Base-by-base conservation (phyloP, 2,113 vertebrate species). In the Phocoena sinus region DNA sequence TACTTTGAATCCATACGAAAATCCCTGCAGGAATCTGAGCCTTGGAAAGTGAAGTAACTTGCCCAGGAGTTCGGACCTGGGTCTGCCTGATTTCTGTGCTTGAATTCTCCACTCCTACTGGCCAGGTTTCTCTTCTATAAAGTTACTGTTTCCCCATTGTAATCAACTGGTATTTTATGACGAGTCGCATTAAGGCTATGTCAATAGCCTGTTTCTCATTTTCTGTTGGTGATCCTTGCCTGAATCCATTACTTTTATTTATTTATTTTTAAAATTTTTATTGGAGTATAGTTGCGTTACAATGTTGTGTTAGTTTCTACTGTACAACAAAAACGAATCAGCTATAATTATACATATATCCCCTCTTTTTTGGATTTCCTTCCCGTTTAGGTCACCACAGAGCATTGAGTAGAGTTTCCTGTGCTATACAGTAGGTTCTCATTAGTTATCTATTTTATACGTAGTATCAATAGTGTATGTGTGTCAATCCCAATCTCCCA, bases 141-240 rank as follows among this genome's bases (percentile, higher is more conserved):
- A 41, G 60, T 74, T 33, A 23, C 60, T n/a, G 2, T 21, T 28
- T 53, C 26, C 74, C 70, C 1, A 2, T 18, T 7, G 12, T 25
- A 28, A 13, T 62, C 28, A 73, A 5, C 28, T n/a, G 62, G 38
- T 18, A 8, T 44, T 41, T 90, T 68, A 10, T 1, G 5, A 47
- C 13, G 31, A 8, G 36, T 33, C 8, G 0, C 9, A 18, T 3
- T 2, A n/a, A 56, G 77, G 50, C n/a, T 11, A 1, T 33, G 20
- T 20, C 8, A 2, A 0, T 4, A 79, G 28, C 13, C 79, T 18
- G 3, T 12, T 33, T 38, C 95, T 81, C 25, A 36, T 33, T 50
- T 41, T 60, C 62, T 2, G 0, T 23, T 50, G 38, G 8, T 3
- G 41, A 15, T 5, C n/a, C 53, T 47, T 41, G 21, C 8, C 12